Evolutionary conservation across 2,797 vertebrate species (phyloP).

Genomic region (Ctenopoma kingsleyae): DNA sequence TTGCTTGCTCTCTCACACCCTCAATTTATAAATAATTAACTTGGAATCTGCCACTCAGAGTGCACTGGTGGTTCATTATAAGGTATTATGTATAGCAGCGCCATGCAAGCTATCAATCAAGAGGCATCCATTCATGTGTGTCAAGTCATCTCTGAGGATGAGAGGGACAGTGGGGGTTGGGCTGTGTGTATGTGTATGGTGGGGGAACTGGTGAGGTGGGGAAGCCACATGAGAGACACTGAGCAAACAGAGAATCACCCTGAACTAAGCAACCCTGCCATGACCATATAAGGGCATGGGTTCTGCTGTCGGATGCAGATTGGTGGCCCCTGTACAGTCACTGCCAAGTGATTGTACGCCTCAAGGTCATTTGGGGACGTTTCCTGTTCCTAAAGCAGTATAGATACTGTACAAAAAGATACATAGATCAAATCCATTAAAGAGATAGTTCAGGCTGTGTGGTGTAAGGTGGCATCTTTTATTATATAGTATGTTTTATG

Average conservation of each 20-base stretch:
- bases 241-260: slow-evolving; percentile 53
- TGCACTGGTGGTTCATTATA: slow-evolving; percentile 68
- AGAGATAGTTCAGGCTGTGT: not conserved
- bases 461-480: not conserved
- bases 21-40: slow-evolving; percentile 81
- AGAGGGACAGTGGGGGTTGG: slow-evolving; percentile 29
- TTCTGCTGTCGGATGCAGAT: slow-evolving; percentile 69
- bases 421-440: not conserved
- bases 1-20: slow-evolving; percentile 40
- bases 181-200: slow-evolving; percentile 8
- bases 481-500: not conserved
- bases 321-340: slow-evolving; percentile 46
- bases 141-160: slow-evolving; percentile 71
- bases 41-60: slow-evolving; percentile 67
- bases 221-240: slow-evolving; percentile 44
- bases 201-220: slow-evolving; percentile 24
- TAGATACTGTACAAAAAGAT: not conserved
- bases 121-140: slow-evolving; percentile 70
- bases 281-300: slow-evolving; percentile 77
- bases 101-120: slow-evolving; percentile 79
- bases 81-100: slow-evolving; percentile 67
- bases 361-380: slow-evolving; percentile 51
- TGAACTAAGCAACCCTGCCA: slow-evolving; percentile 46
- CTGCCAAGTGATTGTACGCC: slow-evolving; percentile 9
- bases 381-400: too few species aligned